These are phyloP conservation scores for Stigmatopora nigra DNA, from an alignment of 2,113 vertebrate genomes.

Conservation along the genomic window DNA sequence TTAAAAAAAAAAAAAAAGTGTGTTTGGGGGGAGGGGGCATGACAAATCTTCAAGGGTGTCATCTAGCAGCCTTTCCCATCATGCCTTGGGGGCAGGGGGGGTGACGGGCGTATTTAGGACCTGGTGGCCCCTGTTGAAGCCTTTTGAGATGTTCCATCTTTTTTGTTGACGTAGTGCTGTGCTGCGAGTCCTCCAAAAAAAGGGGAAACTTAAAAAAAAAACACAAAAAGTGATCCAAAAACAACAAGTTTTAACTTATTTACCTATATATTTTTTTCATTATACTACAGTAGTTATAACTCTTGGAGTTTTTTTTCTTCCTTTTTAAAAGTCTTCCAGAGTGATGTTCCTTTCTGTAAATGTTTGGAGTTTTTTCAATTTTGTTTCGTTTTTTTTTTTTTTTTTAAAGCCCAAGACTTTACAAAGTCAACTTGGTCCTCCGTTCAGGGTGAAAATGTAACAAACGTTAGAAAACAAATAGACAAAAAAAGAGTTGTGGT, in stretches of 20 bases:
- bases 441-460: conserved; percentile 80
- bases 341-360: conserved; percentile 69
- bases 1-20: conserved; percentile 54
- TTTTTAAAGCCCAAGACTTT: conserved; percentile 83
- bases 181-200: conserved; percentile 90
- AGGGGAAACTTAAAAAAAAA: conserved; percentile 98
- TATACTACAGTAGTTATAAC: conserved; percentile 99
- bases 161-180: conserved; percentile 72
- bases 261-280: conserved; percentile 82
- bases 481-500: conserved; percentile 79
- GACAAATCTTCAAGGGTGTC: conserved; percentile 80
- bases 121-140: conserved; percentile 73
- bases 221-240: conserved; percentile 75
- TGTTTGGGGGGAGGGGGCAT: conserved; percentile 57
- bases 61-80: conserved; percentile 71
- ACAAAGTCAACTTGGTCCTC: conserved; percentile 98
- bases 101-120: conserved; percentile 72
- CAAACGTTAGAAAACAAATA: conserved; percentile 71
- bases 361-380: conserved; percentile 9
- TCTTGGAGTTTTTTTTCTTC: conserved; percentile 92
- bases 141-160: conserved; percentile 69
- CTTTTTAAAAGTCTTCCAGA: conserved; percentile 74
- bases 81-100: conserved; percentile 59
- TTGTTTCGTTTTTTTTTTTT: not conserved
- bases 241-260: conserved; percentile 91